phyloP scores from a whole-genome alignment of 2,888 invertebrate genomes.

The Leptopterna dolabrata region DNA sequence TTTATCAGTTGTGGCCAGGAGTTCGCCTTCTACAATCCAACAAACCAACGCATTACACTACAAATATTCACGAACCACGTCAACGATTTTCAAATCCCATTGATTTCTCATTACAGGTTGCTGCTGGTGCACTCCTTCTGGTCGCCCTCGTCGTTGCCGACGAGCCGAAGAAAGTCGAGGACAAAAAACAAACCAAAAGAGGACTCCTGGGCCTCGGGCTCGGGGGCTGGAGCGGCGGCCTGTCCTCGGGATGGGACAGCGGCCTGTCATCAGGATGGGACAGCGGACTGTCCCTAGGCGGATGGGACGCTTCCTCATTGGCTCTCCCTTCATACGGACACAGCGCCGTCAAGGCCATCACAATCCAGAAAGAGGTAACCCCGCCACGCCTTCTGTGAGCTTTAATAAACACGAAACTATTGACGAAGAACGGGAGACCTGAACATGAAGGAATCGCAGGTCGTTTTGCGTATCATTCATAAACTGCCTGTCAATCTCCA shows the following conservation, averaged over 20 bases:
- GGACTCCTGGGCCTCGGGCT: not conserved
- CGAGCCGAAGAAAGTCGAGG: not conserved
- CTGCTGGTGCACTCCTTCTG: not conserved
- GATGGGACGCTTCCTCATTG: not conserved
- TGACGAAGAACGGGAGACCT: no score
- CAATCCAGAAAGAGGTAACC: constrained; percentile 68
- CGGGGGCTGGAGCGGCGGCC: constrained; percentile 1
- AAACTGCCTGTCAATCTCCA: no score
- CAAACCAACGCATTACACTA: no score
- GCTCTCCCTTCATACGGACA: not conserved
- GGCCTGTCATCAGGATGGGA: not conserved
- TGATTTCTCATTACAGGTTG: constrained; percentile 24
- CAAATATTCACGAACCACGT: no score
- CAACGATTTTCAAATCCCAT: no score
- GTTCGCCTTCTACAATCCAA: no score
- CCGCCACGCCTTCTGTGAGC: no score
- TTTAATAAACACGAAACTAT: no score
- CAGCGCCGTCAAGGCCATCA: constrained; percentile 63
- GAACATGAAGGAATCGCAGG: no score
- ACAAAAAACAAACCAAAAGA: constrained; percentile 41
- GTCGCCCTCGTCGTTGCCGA: not conserved
- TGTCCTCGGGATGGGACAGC: not conserved
- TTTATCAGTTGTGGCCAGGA: no score
- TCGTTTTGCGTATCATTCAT: no score
- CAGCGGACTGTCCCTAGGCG: not conserved